phyloP scores from a whole-genome alignment of 2,888 invertebrate species.

The Hirtodrosophila cameraria region DNA sequence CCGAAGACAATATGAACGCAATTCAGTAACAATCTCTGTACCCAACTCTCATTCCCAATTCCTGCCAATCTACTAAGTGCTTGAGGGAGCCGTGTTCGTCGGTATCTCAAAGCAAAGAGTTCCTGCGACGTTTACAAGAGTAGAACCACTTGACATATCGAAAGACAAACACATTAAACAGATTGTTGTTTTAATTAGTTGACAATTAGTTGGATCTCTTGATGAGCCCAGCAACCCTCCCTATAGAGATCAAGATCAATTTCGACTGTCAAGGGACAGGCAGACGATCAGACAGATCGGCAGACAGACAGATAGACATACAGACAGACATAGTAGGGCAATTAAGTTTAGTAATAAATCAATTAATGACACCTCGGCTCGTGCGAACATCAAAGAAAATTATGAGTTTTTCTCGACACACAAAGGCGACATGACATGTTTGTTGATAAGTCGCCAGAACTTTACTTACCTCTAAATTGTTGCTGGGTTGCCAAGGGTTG shows the following conservation, averaged over 20 bases:
- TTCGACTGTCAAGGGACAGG: conserved; percentile 4
- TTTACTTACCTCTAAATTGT: not conserved
- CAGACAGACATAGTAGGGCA: conserved; percentile 32
- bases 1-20: too few relatives aligned
- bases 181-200: conserved; percentile 49
- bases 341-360: conserved; percentile 68
- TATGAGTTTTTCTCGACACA: conserved; percentile 59
- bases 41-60: too few relatives aligned
- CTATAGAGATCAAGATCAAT: conserved; percentile 29
- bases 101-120: conserved; percentile 40
- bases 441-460: conserved; percentile 52
- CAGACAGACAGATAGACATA: conserved; percentile 19
- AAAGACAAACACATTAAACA: conserved; percentile 61
- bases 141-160: conserved; percentile 18
- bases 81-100: conserved; percentile 26
- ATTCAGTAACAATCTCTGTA: not conserved
- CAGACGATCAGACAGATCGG: conserved; percentile 6
- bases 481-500: too few relatives aligned
- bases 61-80: conserved; percentile 47
- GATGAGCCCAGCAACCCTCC: conserved; percentile 6
- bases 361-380: conserved; percentile 68
- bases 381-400: conserved; percentile 77
- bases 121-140: conserved; percentile 29
- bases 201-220: conserved; percentile 42
- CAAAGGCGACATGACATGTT: conserved; percentile 38